Conservation (phyloP, 2,797 vertebrate species). For the Selene dorsalis region DNA sequence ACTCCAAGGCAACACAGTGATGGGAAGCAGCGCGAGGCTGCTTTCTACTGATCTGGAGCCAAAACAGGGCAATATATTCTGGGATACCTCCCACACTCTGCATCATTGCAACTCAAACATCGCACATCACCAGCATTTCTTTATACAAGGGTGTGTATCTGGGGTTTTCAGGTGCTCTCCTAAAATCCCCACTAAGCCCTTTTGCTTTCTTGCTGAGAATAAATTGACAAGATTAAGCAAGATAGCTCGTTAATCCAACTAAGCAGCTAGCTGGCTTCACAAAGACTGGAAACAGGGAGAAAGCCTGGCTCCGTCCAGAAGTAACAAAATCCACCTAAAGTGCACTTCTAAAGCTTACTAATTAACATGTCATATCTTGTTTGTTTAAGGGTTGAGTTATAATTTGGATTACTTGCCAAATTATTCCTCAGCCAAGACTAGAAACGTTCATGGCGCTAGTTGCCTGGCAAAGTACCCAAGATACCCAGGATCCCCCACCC, state of each 20-base stretch:
- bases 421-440: neutral
- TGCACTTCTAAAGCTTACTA: neutral
- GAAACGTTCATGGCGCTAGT: slow-evolving; percentile 9
- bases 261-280: neutral
- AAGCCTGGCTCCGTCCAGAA: neutral
- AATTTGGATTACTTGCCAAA: neutral
- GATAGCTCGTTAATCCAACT: no score
- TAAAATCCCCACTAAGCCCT: neutral
- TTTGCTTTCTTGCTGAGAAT: neutral
- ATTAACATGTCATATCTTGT: neutral
- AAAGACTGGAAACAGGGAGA: neutral
- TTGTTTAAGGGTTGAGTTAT: neutral
- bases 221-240: no score
- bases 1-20: slow-evolving; percentile 23
- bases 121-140: slow-evolving; percentile 1
- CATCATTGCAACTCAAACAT: slow-evolving; percentile 4
- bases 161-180: neutral
- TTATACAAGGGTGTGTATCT: neutral
- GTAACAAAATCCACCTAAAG: neutral
- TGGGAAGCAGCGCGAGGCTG: slow-evolving; percentile 25
- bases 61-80: slow-evolving; percentile 19
- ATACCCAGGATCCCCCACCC: neutral
- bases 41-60: slow-evolving; percentile 44
- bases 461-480: slow-evolving; percentile 11
- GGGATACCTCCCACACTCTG: slow-evolving; percentile 5